Conservation (phyloP, 1,140 invertebrate genomes). For the Steinernema khuongi region DNA sequence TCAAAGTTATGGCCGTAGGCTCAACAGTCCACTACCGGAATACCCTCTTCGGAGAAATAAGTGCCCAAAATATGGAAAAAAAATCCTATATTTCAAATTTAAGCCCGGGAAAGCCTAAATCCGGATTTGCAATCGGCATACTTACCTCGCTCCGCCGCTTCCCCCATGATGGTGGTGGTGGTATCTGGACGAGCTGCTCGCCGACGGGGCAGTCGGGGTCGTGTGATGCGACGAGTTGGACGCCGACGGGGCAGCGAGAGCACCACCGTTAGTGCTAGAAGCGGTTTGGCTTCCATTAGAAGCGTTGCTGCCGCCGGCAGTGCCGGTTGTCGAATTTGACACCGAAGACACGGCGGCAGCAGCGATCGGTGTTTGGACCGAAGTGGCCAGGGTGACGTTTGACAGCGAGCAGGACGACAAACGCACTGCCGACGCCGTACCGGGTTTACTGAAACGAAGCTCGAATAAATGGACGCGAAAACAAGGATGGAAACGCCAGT, state of each 20-base stretch:
- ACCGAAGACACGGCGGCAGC: slow-evolving; percentile 6
- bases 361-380: background rate
- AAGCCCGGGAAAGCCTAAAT: no score
- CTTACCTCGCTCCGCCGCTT: background rate
- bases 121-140: no score
- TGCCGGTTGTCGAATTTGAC: slow-evolving; percentile 2
- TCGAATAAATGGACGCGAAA: background rate
- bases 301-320: slow-evolving; percentile 1
- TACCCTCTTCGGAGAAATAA: no score
- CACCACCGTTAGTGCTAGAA: background rate
- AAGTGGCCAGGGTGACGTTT: background rate
- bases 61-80: no score
- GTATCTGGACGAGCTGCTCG: background rate
- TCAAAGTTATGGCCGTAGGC: no score
- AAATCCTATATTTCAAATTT: no score
- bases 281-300: background rate
- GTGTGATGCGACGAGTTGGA: background rate
- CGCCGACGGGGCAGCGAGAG: background rate
- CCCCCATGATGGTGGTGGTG: slow-evolving; percentile 2
- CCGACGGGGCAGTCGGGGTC: background rate
- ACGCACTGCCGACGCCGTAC: slow-evolving; percentile 6
- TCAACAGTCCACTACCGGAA: no score
- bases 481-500: background rate
- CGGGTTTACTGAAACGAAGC: background rate
- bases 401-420: slow-evolving; percentile 5